Evolutionary conservation across 2,113 vertebrate genomes (phyloP).

Genomic region (Takifugu bimaculatus): DNA sequence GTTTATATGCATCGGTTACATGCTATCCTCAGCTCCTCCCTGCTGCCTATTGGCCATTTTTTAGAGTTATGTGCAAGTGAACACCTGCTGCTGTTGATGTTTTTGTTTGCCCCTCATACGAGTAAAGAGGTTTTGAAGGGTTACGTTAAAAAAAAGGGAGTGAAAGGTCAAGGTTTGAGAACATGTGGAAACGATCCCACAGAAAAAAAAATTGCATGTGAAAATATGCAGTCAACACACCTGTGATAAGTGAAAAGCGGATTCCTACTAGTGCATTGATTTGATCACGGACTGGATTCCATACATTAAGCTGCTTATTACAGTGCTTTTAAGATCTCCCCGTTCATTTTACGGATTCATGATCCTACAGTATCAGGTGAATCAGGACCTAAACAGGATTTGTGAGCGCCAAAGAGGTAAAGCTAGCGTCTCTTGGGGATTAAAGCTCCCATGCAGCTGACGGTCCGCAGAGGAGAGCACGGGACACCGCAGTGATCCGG

Average conservation of each 20-base stretch:
- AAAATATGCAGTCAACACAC: too few species aligned
- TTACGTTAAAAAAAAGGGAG: neutral
- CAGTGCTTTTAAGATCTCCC: slow-evolving; percentile 2
- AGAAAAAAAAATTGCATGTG: too few species aligned
- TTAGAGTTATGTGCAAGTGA: slow-evolving; percentile 13
- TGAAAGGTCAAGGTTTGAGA: too few species aligned
- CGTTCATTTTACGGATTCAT: slow-evolving; percentile 36
- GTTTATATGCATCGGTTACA: slow-evolving; percentile 16
- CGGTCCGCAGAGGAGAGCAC: slow-evolving; percentile 4
- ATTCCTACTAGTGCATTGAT: neutral
- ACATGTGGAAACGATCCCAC: too few species aligned
- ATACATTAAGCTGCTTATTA: neutral
- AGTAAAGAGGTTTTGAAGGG: slow-evolving; percentile 5
- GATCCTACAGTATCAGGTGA: slow-evolving; percentile 44
- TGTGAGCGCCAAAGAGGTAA: slow-evolving; percentile 27
- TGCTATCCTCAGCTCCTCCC: neutral
- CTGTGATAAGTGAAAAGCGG: too few species aligned
- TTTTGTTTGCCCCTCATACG: slow-evolving; percentile 10
- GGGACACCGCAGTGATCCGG: slow-evolving; percentile 32
- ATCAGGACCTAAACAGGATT: slow-evolving; percentile 53
- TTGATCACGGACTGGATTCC: neutral
- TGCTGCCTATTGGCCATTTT: slow-evolving; percentile 4
- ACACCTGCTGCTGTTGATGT: slow-evolving; percentile 24
- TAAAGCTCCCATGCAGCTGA: slow-evolving; percentile 19
- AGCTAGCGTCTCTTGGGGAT: slow-evolving; percentile 37